Conservation (phyloP, 2,888 invertebrate genomes). For the Drosophila melanosoma region DNA sequence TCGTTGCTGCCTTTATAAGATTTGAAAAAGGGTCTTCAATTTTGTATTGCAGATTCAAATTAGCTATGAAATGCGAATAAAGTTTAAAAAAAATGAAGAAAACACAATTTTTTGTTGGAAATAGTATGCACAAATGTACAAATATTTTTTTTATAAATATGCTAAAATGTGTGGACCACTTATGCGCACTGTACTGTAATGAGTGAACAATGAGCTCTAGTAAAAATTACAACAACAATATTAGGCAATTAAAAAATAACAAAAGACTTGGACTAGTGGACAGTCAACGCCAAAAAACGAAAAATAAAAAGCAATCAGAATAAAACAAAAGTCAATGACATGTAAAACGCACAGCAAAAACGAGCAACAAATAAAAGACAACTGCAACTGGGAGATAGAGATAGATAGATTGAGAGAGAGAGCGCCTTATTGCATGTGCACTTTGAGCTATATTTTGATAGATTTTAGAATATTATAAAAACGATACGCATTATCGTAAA, state of each 20-base stretch:
- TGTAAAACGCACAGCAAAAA: conserved; percentile 50
- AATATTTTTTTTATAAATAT: conserved; percentile 20
- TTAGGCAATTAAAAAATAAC: conserved; percentile 71
- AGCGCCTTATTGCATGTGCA: conserved; percentile 16
- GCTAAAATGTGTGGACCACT: conserved; percentile 54
- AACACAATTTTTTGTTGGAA: conserved; percentile 11
- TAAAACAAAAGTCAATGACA: conserved; percentile 72
- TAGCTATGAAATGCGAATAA: conserved; percentile 43
- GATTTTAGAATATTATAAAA: conserved; percentile 29
- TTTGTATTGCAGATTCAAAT: conserved; percentile 25
- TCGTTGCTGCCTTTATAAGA: background rate
- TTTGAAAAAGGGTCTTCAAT: background rate
- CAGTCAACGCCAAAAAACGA: conserved; percentile 16
- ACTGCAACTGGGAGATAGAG: conserved; percentile 7
- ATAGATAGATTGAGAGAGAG: background rate
- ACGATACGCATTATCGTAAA: conserved; percentile 43
- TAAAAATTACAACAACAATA: conserved; percentile 39
- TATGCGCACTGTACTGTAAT: conserved; percentile 59
- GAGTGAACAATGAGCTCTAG: conserved; percentile 62
- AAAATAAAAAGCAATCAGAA: conserved; percentile 20
- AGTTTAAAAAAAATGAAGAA: conserved; percentile 1
- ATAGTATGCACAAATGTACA: conserved; percentile 7
- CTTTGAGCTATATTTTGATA: conserved; percentile 31
- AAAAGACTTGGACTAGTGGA: conserved; percentile 59
- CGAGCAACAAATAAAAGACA: conserved; percentile 43